These are phyloP conservation scores for Porites lutea DNA, from an alignment of 64 coral and sea anemone genomes.

Conservation along the genomic window DNA sequence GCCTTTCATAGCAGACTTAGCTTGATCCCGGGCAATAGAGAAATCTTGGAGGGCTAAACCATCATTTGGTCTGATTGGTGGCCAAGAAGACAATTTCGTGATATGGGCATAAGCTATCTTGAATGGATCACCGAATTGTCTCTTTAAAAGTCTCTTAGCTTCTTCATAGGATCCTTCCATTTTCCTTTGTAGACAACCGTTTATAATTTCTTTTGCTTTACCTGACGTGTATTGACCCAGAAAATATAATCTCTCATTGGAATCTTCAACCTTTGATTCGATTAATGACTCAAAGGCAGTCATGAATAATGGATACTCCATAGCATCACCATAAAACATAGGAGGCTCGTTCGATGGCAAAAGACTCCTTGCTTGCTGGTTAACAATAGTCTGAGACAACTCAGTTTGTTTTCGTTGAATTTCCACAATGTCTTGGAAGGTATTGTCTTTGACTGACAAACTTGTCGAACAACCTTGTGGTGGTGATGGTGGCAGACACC, in stretches of 20 bases:
- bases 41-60: constrained; percentile 50
- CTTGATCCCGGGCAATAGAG: constrained; percentile 38
- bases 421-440: too few species aligned
- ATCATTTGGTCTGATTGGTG: constrained; percentile 60
- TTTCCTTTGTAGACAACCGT: too few species aligned
- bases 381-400: constrained; percentile 37
- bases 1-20: constrained; percentile 51
- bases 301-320: constrained; percentile 77
- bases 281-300: constrained; percentile 72
- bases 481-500: not conserved
- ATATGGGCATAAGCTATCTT: constrained; percentile 65
- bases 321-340: constrained; percentile 43
- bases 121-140: constrained; percentile 53
- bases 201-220: too few species aligned
- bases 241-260: too few species aligned
- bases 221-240: too few species aligned
- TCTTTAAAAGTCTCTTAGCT: constrained; percentile 44
- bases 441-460: too few species aligned
- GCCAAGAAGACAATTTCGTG: constrained; percentile 54
- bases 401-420: not conserved
- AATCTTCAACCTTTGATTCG: not conserved
- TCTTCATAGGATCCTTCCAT: not conserved
- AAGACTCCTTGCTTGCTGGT: not conserved
- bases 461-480: not conserved
- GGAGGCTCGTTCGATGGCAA: constrained; percentile 58